Percentiles rank a stretch among this genome's conserved stretches.
These are phyloP conservation scores for Rhagophthalmus giganteus DNA, from an alignment of 2,888 invertebrate genomes.

Conservation along the genomic window DNA sequence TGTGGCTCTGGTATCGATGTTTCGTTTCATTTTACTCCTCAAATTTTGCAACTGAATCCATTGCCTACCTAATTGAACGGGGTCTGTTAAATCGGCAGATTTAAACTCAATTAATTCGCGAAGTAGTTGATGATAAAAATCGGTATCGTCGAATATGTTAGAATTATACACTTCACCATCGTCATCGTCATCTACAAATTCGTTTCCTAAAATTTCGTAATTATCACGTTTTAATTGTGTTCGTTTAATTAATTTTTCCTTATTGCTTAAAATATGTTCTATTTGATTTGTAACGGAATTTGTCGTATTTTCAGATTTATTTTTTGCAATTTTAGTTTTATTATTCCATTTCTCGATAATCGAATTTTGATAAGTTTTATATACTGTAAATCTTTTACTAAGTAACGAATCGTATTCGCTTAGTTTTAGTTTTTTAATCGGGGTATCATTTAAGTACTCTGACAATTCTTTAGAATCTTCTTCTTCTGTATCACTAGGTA, in stretches of 20 bases:
- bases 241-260: constrained; percentile 71
- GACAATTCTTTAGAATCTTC: constrained; percentile 53
- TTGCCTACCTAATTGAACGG: constrained; percentile 82
- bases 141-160: constrained; percentile 95
- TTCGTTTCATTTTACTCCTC: constrained; percentile 88
- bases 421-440: constrained; percentile 60
- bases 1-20: constrained; percentile 90
- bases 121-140: constrained; percentile 93
- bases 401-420: constrained; percentile 64
- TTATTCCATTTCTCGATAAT: constrained; percentile 95
- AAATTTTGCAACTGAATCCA: constrained; percentile 91
- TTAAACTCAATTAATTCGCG: constrained; percentile 92
- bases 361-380: constrained; percentile 71
- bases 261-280: constrained; percentile 80
- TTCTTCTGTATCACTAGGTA: constrained; percentile 63
- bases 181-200: constrained; percentile 16
- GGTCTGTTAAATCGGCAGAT: constrained; percentile 80
- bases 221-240: constrained; percentile 80
- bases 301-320: constrained; percentile 60
- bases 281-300: constrained; percentile 76
- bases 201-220: constrained; percentile 66
- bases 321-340: constrained; percentile 76
- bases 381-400: constrained; percentile 61
- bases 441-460: constrained; percentile 43
- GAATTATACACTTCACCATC: constrained; percentile 59